These are phyloP conservation scores for Trachemys scripta DNA, from an alignment of 2,113 vertebrate genomes.

Conservation along the genomic window DNA sequence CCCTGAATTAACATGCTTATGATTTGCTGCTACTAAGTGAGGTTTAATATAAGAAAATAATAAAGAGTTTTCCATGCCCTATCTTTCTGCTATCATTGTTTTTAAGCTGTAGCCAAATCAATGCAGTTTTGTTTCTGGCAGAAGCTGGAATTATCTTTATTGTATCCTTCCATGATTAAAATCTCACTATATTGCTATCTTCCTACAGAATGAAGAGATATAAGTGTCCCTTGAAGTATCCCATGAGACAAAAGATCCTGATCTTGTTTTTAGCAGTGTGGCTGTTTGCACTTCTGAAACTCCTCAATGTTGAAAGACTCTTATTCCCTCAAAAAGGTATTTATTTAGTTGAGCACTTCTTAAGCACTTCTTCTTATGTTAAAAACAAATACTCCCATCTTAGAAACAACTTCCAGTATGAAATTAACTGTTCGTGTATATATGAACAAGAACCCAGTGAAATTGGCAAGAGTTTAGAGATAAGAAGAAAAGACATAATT, in stretches of 20 bases:
- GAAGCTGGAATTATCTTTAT: background rate
- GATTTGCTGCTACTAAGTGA: background rate
- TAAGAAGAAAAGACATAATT: constrained; percentile 81
- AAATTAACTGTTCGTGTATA: constrained; percentile 87
- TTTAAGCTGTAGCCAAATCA: background rate
- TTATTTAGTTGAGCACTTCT: constrained; percentile 84
- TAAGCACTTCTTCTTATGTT: constrained; percentile 75
- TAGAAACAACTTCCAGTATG: constrained; percentile 58
- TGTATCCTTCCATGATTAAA: background rate
- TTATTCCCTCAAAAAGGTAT: constrained; percentile 72
- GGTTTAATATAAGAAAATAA: background rate
- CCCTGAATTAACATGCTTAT: background rate
- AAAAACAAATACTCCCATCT: constrained; percentile 66
- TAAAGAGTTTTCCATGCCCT: background rate
- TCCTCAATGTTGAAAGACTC: constrained; percentile 73
- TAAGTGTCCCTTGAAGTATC: constrained; percentile 78
- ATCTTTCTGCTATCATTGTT: background rate
- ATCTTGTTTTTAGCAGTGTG: constrained; percentile 76
- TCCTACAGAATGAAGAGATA: constrained; percentile 86
- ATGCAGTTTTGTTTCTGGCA: background rate
- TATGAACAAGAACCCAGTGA: constrained; percentile 91
- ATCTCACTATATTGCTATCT: background rate
- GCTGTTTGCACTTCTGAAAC: constrained; percentile 81
- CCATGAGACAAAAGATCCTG: constrained; percentile 66
- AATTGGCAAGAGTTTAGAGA: constrained; percentile 89